Conservation (phyloP, 2,888 invertebrate genomes). For the Pantelozetes paolii region DNA sequence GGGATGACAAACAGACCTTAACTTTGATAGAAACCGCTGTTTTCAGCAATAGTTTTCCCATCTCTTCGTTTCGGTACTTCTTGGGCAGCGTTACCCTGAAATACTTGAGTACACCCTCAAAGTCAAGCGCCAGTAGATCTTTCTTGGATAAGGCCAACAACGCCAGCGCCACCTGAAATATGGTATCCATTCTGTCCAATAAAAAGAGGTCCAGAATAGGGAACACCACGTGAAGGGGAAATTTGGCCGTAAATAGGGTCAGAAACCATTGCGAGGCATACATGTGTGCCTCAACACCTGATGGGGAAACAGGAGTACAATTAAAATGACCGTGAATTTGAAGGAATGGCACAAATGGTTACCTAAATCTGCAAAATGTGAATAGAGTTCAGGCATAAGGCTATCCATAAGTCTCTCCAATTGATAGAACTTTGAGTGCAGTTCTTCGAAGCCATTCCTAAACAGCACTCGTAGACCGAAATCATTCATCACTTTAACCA, state of each 20-base stretch:
- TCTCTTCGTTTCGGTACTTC: slow-evolving; percentile 85
- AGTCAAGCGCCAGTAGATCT: slow-evolving; percentile 86
- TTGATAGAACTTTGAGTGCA: slow-evolving; percentile 91
- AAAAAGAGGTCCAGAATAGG: slow-evolving; percentile 95
- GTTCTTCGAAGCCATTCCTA: slow-evolving; percentile 91
- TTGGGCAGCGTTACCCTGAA: slow-evolving; percentile 95
- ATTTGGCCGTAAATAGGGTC: slow-evolving; percentile 97
- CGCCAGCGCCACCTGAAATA: slow-evolving; percentile 94
- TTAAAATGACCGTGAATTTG: slow-evolving; percentile 89
- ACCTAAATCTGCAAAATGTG: slow-evolving; percentile 62
- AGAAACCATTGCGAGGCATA: slow-evolving; percentile 99
- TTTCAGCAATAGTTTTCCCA: slow-evolving; percentile 81
- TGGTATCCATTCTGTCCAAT: slow-evolving; percentile 74
- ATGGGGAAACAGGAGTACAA: slow-evolving; percentile 63
- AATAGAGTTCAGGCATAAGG: slow-evolving; percentile 55
- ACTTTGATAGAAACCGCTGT: slow-evolving; percentile 85
- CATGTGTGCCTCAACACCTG: slow-evolving; percentile 69
- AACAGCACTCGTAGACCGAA: slow-evolving; percentile 91
- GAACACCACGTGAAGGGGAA: slow-evolving; percentile 76
- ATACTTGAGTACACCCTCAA: slow-evolving; percentile 95
- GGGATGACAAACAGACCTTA: slow-evolving; percentile 32
- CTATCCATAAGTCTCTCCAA: slow-evolving; percentile 82
- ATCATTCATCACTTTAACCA: slow-evolving; percentile 94
- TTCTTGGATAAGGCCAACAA: slow-evolving; percentile 77
- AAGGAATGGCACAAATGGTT: not conserved